Evolutionary conservation across 2,797 vertebrate species (phyloP).

Genomic region (Cryptoprocta ferox): DNA sequence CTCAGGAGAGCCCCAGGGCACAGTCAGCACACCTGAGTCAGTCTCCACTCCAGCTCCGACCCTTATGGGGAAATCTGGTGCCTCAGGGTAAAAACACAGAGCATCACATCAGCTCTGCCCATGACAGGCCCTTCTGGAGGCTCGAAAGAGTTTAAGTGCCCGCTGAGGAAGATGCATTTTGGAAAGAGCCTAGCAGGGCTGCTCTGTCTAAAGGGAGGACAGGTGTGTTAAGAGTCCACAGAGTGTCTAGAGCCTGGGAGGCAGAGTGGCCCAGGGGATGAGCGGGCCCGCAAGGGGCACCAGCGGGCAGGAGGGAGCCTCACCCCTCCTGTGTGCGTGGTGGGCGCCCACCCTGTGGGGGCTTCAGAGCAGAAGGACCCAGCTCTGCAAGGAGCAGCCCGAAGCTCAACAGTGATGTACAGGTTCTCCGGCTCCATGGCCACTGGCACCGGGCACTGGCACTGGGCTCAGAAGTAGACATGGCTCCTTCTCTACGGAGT

Average conservation of each 20-base stretch:
- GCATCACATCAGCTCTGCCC: not conserved
- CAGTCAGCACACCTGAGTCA: not conserved
- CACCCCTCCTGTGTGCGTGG: not conserved
- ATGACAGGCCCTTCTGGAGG: not conserved
- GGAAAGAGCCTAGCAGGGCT: not conserved
- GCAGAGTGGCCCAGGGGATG: not conserved
- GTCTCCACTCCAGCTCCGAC: not conserved
- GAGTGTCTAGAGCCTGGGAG: not conserved
- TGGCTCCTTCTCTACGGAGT: not conserved
- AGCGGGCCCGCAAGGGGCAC: not conserved
- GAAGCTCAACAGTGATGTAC: fast-evolving
- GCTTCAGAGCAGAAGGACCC: not conserved
- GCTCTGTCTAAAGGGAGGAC: not conserved
- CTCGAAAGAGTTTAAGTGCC: not conserved
- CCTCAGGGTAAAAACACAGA: not conserved
- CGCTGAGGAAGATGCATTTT: not conserved
- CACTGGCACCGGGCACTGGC: not conserved
- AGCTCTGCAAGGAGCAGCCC: not conserved
- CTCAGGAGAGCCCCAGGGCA: not conserved
- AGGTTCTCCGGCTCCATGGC: not conserved
- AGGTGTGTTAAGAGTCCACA: too few species aligned
- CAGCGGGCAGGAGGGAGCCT: not conserved
- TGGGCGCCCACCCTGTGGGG: not conserved
- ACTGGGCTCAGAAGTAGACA: not conserved
- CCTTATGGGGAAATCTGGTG: not conserved